Evolutionary conservation across 2,888 invertebrate genomes (phyloP), one percentile per base, ranked within the genome.

Genomic region (Xestia c-nigrum): DNA sequence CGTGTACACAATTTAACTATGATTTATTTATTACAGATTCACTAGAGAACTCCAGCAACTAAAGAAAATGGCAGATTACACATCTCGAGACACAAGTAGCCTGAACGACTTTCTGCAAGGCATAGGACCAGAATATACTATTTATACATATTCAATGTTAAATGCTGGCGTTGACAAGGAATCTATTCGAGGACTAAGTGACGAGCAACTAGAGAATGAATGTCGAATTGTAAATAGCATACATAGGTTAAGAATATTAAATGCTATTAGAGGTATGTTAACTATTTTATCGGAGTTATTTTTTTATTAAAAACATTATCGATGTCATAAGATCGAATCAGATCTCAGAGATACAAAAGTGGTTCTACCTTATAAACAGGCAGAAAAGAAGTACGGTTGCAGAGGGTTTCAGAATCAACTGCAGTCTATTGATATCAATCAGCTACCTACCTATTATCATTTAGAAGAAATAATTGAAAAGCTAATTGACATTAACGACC

Each of bases 1-100:
- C 6, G 5, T 19, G 14, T 52, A 7, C 38, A 64, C 21, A 52
- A 38, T 38, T 61, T 81, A 66, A 64, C 19, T 38, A 24, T 43
- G 3, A 69, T 43, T 69, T 52, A 57, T 38, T 76, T 43, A 81
- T 94, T 95, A 47, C 91, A 98, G 99, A 94, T 99, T 99, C 96
- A 98, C 99, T 74, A 97, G 99, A 90, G 99, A 99, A 95, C 97
- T 99, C 84, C 98, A 98, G 92, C 98, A 98, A 93, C 96, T 99
- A 85, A 99, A 99, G 94, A 98, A 98, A 93, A 99, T 99, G 98
- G 99, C 99, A 21, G 99, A 99, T 93, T 99, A 99, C 94, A 99
- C 99, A 84, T 99, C 99, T 72, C 98, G 98, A 90, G 99, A 99
- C 93, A 97, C 98, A 10, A 98, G 98, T n/a, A 98, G 98, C 93